Evolutionary conservation across 2,113 vertebrate genomes (phyloP).

Genomic region (Oncorhynchus mykiss): DNA sequence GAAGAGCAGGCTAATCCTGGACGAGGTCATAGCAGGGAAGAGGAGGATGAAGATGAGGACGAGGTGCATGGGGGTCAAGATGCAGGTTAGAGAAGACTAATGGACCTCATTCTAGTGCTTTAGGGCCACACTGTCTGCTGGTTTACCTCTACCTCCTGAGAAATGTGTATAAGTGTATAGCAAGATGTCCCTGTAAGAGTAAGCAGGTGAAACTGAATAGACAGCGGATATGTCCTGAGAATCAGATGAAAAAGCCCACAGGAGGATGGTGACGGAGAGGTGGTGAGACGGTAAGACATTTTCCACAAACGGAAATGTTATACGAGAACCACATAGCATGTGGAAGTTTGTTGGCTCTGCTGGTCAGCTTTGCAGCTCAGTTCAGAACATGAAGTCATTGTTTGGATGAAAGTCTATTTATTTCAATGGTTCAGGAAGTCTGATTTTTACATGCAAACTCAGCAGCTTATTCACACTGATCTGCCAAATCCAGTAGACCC

Average conservation of each 20-base stretch:
- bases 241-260: slow-evolving; percentile 68
- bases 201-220: slow-evolving; percentile 49
- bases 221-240: slow-evolving; percentile 60
- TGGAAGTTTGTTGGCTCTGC: neutral
- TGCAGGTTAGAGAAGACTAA: slow-evolving; percentile 42
- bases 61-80: slow-evolving; percentile 38
- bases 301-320: neutral
- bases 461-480: too few species aligned
- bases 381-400: too few species aligned
- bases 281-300: slow-evolving; percentile 66
- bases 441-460: too few species aligned
- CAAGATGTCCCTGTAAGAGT: slow-evolving; percentile 1
- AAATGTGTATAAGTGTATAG: slow-evolving; percentile 5
- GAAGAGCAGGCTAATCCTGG: slow-evolving; percentile 42
- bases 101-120: neutral
- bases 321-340: neutral
- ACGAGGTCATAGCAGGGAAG: slow-evolving; percentile 34
- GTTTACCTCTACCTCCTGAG: neutral
- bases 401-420: too few species aligned
- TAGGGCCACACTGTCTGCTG: neutral
- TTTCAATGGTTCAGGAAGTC: too few species aligned
- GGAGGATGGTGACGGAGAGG: slow-evolving; percentile 62
- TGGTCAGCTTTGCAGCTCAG: neutral
- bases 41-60: slow-evolving; percentile 33
- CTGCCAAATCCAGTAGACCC: too few species aligned